These are phyloP conservation scores for Ditula angustiorana DNA, from an alignment of 2,888 invertebrate genomes.

Conservation along the genomic window DNA sequence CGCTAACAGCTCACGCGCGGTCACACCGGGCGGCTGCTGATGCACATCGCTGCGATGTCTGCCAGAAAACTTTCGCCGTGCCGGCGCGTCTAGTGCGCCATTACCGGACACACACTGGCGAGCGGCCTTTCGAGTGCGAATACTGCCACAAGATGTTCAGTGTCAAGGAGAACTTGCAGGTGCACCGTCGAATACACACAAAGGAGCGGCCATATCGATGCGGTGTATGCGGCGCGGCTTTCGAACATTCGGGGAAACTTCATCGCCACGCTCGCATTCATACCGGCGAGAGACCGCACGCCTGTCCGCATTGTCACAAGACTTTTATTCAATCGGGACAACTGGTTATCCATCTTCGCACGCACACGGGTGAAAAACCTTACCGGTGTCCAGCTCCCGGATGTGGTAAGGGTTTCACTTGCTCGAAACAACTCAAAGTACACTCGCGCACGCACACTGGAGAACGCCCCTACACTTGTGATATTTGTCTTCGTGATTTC, in stretches of 20 bases:
- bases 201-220: conserved; percentile 96
- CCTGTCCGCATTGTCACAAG: conserved; percentile 94
- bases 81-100: conserved; percentile 94
- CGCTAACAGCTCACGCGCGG: conserved; percentile 89
- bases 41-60: conserved; percentile 95
- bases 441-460: conserved; percentile 96
- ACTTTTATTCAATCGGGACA: conserved; percentile 97
- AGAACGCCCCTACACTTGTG: conserved; percentile 95
- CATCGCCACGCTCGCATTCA: conserved; percentile 96
- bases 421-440: conserved; percentile 96
- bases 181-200: conserved; percentile 95
- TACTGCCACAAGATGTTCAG: conserved; percentile 97
- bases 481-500: conserved; percentile 95
- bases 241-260: conserved; percentile 95
- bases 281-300: conserved; percentile 95
- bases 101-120: conserved; percentile 95
- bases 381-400: conserved; percentile 92
- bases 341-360: conserved; percentile 95
- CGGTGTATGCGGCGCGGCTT: conserved; percentile 94
- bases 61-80: conserved; percentile 95
- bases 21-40: conserved; percentile 83
- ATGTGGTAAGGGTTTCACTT: conserved; percentile 96
- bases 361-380: conserved; percentile 95
- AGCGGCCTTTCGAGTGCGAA: conserved; percentile 96
- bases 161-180: conserved; percentile 96